Percentiles rank a stretch among this genome's conserved stretches.
phyloP scores from a whole-genome alignment of 2,888 invertebrate species.

The Xylocampa areola region DNA sequence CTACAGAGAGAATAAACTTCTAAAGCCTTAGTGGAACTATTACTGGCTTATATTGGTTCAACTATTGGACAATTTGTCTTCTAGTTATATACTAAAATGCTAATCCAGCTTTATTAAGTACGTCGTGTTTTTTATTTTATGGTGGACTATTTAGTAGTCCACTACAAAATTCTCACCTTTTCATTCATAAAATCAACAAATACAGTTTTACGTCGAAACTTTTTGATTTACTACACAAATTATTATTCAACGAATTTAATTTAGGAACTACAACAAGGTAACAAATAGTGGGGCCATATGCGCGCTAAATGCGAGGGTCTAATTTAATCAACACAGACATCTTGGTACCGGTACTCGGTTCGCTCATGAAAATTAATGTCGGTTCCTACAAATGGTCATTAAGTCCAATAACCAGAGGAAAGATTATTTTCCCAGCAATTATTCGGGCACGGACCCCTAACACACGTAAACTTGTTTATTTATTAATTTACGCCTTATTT shows the following conservation, averaged over 20 bases:
- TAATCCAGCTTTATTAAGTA: too few relatives aligned
- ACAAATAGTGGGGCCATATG: conserved; percentile 51
- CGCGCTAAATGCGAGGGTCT: conserved; percentile 48
- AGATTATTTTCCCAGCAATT: conserved; percentile 73
- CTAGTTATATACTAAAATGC: too few relatives aligned
- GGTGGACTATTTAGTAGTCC: too few relatives aligned
- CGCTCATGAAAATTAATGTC: conserved; percentile 71
- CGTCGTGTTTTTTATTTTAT: too few relatives aligned
- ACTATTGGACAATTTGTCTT: too few relatives aligned
- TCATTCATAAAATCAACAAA: conserved; percentile 18
- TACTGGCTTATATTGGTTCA: too few relatives aligned
- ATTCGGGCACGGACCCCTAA: conserved; percentile 43
- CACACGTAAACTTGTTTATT: conserved; percentile 55
- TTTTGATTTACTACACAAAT: conserved; percentile 52
- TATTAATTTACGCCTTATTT: conserved; percentile 59
- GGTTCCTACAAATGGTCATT: conserved; percentile 67
- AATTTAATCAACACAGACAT: conserved; percentile 61
- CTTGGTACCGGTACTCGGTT: conserved; percentile 45
- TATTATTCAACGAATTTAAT: conserved; percentile 55
- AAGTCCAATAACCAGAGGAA: conserved; percentile 67
- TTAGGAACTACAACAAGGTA: conserved; percentile 47
- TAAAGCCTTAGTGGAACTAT: too few relatives aligned
- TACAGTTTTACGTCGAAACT: conserved; percentile 29
- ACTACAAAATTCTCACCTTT: neutral
- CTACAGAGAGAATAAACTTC: too few relatives aligned